phyloP scores from a whole-genome alignment of 2,888 invertebrate species.

The Cyclophora albipunctata region DNA sequence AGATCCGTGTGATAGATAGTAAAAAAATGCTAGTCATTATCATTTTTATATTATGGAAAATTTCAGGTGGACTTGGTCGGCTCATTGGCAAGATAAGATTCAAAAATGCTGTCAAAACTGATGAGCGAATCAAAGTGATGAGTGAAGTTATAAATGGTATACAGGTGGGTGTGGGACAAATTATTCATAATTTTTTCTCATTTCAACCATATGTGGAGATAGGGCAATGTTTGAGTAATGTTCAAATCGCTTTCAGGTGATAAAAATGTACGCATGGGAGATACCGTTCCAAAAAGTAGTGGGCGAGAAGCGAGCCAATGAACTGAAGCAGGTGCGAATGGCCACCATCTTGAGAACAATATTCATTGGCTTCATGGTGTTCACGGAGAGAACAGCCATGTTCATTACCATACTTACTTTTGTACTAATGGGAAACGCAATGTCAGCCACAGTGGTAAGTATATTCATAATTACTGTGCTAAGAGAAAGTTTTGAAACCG shows the following conservation, averaged over 20 bases:
- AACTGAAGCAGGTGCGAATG: slow-evolving; percentile 72
- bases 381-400: slow-evolving; percentile 86
- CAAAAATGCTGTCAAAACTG: slow-evolving; percentile 88
- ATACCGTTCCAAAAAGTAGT: slow-evolving; percentile 89
- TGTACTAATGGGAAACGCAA: slow-evolving; percentile 76
- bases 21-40: too few species aligned
- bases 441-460: slow-evolving; percentile 83
- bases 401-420: slow-evolving; percentile 84
- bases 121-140: slow-evolving; percentile 92
- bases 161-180: slow-evolving; percentile 76
- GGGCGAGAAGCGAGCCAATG: slow-evolving; percentile 78
- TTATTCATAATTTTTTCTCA: neutral
- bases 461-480: neutral
- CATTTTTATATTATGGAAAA: too few species aligned
- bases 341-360: slow-evolving; percentile 79
- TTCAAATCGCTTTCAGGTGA: slow-evolving; percentile 74
- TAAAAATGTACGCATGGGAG: slow-evolving; percentile 99
- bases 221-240: too few species aligned
- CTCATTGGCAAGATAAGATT: slow-evolving; percentile 77
- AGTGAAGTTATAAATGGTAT: slow-evolving; percentile 95
- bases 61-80: slow-evolving; percentile 69
- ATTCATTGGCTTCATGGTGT: slow-evolving; percentile 85
- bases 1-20: too few species aligned
- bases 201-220: too few species aligned
- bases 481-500: neutral